Conservation (phyloP, 1,140 invertebrate genomes). For the Nasonia longicornis region DNA sequence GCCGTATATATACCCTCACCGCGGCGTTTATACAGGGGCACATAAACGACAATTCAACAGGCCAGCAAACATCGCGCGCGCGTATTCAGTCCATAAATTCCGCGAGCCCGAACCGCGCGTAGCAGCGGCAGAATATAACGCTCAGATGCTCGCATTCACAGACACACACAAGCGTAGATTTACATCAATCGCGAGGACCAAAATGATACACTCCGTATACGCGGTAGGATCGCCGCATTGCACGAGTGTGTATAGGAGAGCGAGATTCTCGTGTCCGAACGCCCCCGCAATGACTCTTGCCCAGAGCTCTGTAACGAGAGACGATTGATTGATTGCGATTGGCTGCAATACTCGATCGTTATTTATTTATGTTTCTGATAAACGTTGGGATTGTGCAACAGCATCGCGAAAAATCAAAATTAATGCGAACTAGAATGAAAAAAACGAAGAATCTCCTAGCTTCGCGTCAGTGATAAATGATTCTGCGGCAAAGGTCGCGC, state of each 20-base stretch:
- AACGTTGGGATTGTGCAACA: background rate
- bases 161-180: background rate
- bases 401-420: no score
- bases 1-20: background rate
- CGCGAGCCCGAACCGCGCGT: background rate
- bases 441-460: no score
- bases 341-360: background rate
- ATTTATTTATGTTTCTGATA: background rate
- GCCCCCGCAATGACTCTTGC: background rate
- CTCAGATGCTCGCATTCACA: background rate
- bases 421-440: no score
- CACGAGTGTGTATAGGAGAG: background rate
- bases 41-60: background rate
- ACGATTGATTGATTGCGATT: background rate
- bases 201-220: constrained; percentile 23
- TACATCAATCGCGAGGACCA: constrained; percentile 15
- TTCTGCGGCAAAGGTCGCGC: background rate
- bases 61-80: constrained; percentile 13
- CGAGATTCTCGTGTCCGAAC: background rate
- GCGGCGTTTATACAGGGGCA: background rate
- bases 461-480: background rate
- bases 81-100: constrained; percentile 16
- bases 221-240: background rate
- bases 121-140: background rate
- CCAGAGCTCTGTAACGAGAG: background rate